These are phyloP conservation scores for Pteromalus puparum DNA, from an alignment of 1,140 invertebrate genomes.

Conservation along the genomic window DNA sequence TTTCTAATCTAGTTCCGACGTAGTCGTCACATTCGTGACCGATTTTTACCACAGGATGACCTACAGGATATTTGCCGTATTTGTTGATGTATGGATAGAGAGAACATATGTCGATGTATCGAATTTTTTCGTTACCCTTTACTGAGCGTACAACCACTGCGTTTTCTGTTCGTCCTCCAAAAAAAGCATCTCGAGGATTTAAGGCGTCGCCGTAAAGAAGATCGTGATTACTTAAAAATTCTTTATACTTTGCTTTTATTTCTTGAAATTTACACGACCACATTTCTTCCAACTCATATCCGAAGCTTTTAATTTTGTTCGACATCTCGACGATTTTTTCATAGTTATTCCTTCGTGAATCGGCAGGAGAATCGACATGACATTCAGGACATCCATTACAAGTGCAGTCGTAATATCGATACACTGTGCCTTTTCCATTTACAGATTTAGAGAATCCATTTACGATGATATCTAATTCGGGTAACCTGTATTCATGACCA, in stretches of 20 bases:
- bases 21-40: neutral
- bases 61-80: conserved; percentile 62
- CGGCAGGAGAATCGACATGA: neutral
- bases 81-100: conserved; percentile 64
- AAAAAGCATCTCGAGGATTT: conserved; percentile 60
- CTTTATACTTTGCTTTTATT: neutral
- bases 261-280: neutral
- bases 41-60: conserved; percentile 65
- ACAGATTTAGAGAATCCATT: neutral
- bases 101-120: conserved; percentile 64
- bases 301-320: neutral
- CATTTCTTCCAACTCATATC: neutral
- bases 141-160: conserved; percentile 59
- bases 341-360: neutral
- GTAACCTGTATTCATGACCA: neutral
- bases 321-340: neutral
- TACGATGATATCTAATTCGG: neutral
- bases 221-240: neutral
- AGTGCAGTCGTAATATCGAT: neutral
- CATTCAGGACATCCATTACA: neutral
- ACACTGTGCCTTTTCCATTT: neutral
- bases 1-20: neutral
- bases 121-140: conserved; percentile 60
- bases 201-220: neutral
- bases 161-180: conserved; percentile 66